Base-by-base conservation (phyloP, 2,888 invertebrate genomes). In the Apocheima hispidaria region DNA sequence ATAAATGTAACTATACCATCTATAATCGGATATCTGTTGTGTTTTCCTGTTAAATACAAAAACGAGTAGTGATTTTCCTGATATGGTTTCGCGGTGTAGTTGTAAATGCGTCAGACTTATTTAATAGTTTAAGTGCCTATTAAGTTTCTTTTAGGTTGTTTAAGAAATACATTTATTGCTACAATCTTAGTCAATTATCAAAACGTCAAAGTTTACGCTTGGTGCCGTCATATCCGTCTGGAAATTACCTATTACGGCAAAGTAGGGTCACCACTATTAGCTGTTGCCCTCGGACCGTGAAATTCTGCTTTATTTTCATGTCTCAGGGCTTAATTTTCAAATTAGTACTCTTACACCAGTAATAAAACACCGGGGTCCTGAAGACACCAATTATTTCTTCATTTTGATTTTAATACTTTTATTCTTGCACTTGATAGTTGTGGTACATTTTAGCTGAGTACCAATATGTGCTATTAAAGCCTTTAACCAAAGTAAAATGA, bases 201-300 rank as follows among this genome's bases (percentile, higher is more conserved):
- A 54, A 46, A 54, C 46, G 46, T 54, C 51, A 41, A 51, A 51
- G 50, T 36, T 50, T 50, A 50, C 57, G 58, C 58, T 18, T 41
- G 59, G 35, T 53, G 48, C 52, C 46, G 12, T 28, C 44, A 48
- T 53, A 53, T 53, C 59, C 59, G 59, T 9, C 21, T 23, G 48
- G 40, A 59, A 53, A 59, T 59, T 48, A 59, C 18, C 51, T 38
- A 58, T 58, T 51, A 52, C 6, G 18, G n/a, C 28, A 28, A 26
- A 30, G 44, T 58, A 52, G 58, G 58, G 51, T 58, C 10, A 14
- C 58, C 30, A 51, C 36, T 49, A 18, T 14, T 18, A 14, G n/a
- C 18, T 9, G 9, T 14, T 14, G 36, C 14, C 20, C 10, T 23
- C 21, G 35, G 49, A 49, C 35, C 12, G 20, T 20, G 49, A 36